phyloP scores from a whole-genome alignment of 37 sponge, comb jelly and placozoan species.

The Halisarca cf. caerulea region DNA sequence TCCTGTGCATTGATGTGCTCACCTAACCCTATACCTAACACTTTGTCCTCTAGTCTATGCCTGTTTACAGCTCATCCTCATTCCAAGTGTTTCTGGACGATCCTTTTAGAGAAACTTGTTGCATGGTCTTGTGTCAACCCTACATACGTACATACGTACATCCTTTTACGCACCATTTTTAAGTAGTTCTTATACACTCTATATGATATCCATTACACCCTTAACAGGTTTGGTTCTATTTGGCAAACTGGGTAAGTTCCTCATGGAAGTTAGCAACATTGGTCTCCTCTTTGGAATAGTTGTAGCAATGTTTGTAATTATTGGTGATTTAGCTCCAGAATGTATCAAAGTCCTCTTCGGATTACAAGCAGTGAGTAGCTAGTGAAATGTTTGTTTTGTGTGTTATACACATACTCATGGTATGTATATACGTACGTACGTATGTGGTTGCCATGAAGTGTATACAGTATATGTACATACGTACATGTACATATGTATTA shows the following conservation, averaged over 20 bases:
- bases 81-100: no score
- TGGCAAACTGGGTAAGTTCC: constrained; percentile 17
- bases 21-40: no score
- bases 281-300: constrained; percentile 64
- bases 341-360: constrained; percentile 20
- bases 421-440: no score
- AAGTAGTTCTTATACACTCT: background rate
- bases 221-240: background rate
- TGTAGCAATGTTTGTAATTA: constrained; percentile 76
- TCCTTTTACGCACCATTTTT: no score
- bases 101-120: no score
- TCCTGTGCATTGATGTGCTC: no score
- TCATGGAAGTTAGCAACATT: constrained; percentile 52
- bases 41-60: no score
- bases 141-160: background rate
- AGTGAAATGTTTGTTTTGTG: background rate
- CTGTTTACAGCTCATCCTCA: no score
- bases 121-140: no score
- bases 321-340: constrained; percentile 77
- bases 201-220: background rate
- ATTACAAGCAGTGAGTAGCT: constrained; percentile 37
- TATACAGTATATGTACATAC: constrained; percentile 4
- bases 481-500: background rate
- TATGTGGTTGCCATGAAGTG: background rate
- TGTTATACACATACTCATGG: no score